A percentile compares a stretch with the other conserved stretches of the same genome.
Evolutionary conservation across 2,797 vertebrate genomes (phyloP).

Genomic region (Xiphorhynchus erythropygius): DNA sequence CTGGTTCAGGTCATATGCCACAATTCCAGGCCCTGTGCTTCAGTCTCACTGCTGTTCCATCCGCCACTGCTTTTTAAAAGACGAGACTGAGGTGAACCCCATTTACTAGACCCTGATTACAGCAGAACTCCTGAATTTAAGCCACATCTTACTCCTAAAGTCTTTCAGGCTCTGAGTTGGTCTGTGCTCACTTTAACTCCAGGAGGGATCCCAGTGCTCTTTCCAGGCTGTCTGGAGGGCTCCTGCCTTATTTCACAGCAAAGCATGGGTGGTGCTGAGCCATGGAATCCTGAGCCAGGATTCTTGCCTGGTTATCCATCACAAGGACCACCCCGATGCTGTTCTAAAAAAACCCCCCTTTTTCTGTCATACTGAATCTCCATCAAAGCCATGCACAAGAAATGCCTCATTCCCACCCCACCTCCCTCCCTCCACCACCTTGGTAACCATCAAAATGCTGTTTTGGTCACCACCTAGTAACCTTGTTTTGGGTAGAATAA

Average conservation of each 20-base stretch:
- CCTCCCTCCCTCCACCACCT: background rate
- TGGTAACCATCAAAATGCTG: slow-evolving; percentile 1
- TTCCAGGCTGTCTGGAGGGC: background rate
- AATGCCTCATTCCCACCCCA: background rate
- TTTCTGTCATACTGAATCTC: background rate
- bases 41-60: background rate
- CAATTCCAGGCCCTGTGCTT: background rate
- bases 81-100: background rate
- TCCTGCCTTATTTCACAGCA: background rate
- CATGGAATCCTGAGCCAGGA: background rate
- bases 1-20: background rate
- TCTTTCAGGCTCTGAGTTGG: background rate
- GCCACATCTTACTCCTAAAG: rapidly evolving
- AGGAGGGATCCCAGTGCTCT: background rate
- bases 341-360: background rate
- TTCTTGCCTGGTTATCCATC: background rate
- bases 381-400: background rate
- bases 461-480: background rate
- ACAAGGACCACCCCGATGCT: background rate
- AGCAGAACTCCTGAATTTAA: background rate
- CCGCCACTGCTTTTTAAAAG: background rate
- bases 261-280: background rate
- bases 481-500: background rate
- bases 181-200: background rate
- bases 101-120: background rate